phyloP scores from a whole-genome alignment of 1,140 invertebrate species.

The Trialeurodes vaporariorum region DNA sequence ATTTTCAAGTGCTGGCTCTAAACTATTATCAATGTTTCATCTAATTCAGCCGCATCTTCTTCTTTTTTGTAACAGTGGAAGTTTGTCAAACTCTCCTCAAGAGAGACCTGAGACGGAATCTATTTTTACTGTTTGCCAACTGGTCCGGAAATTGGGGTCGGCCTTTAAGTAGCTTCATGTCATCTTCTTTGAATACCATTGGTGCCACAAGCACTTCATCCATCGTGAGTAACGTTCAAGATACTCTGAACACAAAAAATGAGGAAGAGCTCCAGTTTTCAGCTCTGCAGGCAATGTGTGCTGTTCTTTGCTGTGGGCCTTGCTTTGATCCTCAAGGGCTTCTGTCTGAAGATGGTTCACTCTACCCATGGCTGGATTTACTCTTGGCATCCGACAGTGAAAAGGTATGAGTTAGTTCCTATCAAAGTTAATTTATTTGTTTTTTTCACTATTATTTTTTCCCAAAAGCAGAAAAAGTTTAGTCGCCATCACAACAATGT shows the following conservation, averaged over 20 bases:
- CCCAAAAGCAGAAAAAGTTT: too few species aligned
- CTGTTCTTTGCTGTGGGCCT: slow-evolving; percentile 85
- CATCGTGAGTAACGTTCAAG: slow-evolving; percentile 10
- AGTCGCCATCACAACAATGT: too few species aligned
- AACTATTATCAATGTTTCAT: background rate
- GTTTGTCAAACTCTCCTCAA: slow-evolving; percentile 72
- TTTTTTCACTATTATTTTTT: too few species aligned
- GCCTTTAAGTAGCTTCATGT: slow-evolving; percentile 33
- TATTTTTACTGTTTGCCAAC: slow-evolving; percentile 71
- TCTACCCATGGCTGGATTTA: slow-evolving; percentile 88
- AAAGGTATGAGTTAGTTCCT: slow-evolving; percentile 44
- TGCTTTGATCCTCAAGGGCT: slow-evolving; percentile 77
- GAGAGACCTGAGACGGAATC: slow-evolving; percentile 67
- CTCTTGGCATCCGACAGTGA: slow-evolving; percentile 78
- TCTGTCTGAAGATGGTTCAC: slow-evolving; percentile 72
- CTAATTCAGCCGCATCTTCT: background rate
- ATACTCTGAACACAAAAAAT: slow-evolving; percentile 7
- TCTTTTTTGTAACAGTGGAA: slow-evolving; percentile 52
- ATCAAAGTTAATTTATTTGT: too few species aligned
- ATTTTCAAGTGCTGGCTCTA: too few species aligned
- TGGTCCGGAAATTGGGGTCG: slow-evolving; percentile 81
- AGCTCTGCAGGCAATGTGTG: slow-evolving; percentile 79
- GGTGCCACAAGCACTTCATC: slow-evolving; percentile 32
- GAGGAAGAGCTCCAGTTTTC: slow-evolving; percentile 46
- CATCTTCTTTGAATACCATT: slow-evolving; percentile 29